These are phyloP conservation scores for Cybosia mesomella DNA, from an alignment of 2,888 invertebrate genomes.

Conservation along the genomic window DNA sequence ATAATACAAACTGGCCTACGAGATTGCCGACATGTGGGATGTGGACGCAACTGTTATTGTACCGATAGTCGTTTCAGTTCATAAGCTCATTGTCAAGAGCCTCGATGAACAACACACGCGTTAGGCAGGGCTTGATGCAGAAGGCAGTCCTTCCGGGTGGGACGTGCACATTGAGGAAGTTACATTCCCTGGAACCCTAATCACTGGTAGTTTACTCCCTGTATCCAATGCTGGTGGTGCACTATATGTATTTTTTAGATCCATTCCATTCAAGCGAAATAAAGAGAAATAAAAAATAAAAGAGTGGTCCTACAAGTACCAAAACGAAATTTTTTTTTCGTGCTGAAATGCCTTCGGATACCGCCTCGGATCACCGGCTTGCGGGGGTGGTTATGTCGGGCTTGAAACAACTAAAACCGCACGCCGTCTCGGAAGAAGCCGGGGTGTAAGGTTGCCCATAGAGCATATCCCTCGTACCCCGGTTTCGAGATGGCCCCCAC, in stretches of 20 bases:
- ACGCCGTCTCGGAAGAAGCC: no score
- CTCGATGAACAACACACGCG: background rate
- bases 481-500: no score
- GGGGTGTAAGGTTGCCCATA: no score
- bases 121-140: background rate
- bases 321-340: no score
- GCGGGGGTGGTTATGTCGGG: no score
- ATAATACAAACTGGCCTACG: no score
- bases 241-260: no score
- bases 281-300: background rate
- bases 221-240: background rate
- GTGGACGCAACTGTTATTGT: background rate
- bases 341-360: no score
- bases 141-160: background rate
- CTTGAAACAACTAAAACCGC: no score
- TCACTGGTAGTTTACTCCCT: background rate
- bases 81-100: background rate
- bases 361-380: no score
- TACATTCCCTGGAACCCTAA: background rate
- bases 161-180: background rate
- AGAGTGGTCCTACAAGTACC: background rate
- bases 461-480: no score
- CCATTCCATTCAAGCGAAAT: background rate
- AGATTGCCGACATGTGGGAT: no score
- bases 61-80: background rate